These are phyloP conservation scores for Glaucidium brasilianum DNA, from an alignment of 2,113 vertebrate species.

Conservation along the genomic window DNA sequence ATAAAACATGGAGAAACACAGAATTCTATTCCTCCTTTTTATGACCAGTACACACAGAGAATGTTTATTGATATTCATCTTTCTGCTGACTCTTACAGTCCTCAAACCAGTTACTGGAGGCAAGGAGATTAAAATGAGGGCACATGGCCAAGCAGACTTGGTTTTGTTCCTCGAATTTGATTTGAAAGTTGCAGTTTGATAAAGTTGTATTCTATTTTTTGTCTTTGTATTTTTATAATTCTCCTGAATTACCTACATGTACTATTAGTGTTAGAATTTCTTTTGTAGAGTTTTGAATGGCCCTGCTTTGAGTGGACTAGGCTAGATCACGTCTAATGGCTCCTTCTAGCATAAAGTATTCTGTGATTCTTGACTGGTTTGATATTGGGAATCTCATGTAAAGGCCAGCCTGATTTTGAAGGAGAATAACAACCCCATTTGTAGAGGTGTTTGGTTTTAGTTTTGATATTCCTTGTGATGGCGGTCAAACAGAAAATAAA, in stretches of 20 bases:
- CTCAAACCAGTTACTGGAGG: not conserved
- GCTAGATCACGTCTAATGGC: not conserved
- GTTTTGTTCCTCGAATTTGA: not conserved
- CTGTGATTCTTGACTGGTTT: not conserved
- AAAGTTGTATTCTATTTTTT: not conserved
- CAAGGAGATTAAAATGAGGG: not conserved
- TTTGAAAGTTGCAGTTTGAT: not conserved
- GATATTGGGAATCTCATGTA: not conserved
- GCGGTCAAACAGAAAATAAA: not conserved
- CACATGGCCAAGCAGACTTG: not conserved
- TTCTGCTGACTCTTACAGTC: not conserved
- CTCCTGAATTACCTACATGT: not conserved
- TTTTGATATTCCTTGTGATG: not conserved
- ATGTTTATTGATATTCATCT: not conserved
- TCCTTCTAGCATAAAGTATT: not conserved
- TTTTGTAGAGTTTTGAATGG: not conserved
- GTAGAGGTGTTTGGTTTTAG: not conserved
- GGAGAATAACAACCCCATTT: not conserved
- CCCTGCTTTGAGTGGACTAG: not conserved
- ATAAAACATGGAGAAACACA: not conserved
- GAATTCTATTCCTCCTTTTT: not conserved
- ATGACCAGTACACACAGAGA: not conserved
- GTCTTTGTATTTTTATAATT: not conserved
- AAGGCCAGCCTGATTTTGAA: not conserved
- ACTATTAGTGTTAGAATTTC: not conserved